A percentile compares a stretch with the other conserved stretches of the same genome.
These are phyloP conservation scores for Labeo calbasu DNA, from an alignment of 2,797 vertebrate species.

Conservation along the genomic window DNA sequence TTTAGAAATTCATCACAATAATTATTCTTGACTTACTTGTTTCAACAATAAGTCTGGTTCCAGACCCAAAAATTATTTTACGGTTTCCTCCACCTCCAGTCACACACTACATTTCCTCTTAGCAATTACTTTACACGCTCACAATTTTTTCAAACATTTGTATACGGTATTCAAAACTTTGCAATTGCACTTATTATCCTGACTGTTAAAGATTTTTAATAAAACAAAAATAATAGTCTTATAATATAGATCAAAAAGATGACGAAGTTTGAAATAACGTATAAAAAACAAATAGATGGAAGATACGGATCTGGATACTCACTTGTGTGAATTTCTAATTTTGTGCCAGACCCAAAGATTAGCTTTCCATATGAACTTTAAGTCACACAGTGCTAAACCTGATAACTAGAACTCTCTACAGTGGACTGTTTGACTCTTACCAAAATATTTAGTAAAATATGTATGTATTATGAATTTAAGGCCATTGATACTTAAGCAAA, in stretches of 20 bases:
- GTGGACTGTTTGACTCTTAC: not conserved
- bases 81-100: conserved; percentile 40
- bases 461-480: not conserved
- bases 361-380: conserved; percentile 35
- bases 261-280: not conserved
- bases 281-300: not conserved
- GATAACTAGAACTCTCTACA: not conserved
- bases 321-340: conserved; percentile 48
- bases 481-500: not conserved
- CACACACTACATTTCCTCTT: conserved; percentile 65
- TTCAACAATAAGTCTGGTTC: conserved; percentile 58
- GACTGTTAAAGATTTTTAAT: not conserved
- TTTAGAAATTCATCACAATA: not conserved
- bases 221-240: not conserved
- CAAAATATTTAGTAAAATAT: not conserved
- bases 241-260: not conserved
- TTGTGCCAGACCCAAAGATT: conserved; percentile 58
- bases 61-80: conserved; percentile 62
- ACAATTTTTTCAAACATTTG: not conserved
- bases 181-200: not conserved
- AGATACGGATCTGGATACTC: conserved; percentile 19
- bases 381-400: conserved; percentile 48
- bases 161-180: too few species aligned
- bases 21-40: conserved; percentile 56
- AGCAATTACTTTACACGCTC: not conserved